Conservation (phyloP, 2,888 invertebrate genomes). For the Spisula subtruncata region DNA sequence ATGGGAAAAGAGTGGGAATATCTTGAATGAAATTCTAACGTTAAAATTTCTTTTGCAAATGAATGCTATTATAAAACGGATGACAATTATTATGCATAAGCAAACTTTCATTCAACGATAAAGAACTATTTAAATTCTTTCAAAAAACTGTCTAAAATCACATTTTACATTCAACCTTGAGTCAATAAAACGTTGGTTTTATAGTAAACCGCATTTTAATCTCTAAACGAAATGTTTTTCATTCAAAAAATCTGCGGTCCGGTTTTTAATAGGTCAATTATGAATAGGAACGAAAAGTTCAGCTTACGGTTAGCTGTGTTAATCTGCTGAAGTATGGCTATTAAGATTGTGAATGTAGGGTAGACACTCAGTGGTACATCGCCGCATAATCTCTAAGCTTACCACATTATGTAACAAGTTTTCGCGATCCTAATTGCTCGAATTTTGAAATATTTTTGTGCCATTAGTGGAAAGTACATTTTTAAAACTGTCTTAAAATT, state of each 20-base stretch:
- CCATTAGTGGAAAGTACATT: too few relatives aligned
- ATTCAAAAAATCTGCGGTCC: constrained; percentile 44
- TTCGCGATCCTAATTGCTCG: background rate
- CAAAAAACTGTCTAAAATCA: constrained; percentile 5
- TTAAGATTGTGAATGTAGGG: background rate
- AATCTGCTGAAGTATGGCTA: background rate
- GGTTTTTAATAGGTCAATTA: constrained; percentile 26
- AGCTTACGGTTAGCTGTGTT: background rate
- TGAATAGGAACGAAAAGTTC: constrained; percentile 26
- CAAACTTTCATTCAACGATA: background rate
- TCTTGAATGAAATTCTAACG: background rate
- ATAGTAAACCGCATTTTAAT: constrained; percentile 36
- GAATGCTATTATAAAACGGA: background rate
- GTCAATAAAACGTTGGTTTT: constrained; percentile 31
- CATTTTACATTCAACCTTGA: constrained; percentile 14
- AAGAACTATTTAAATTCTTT: background rate
- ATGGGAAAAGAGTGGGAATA: background rate
- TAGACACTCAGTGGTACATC: background rate
- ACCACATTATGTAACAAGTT: background rate
- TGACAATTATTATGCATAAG: constrained; percentile 4
- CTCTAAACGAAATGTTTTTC: constrained; percentile 28
- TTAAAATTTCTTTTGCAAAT: background rate
- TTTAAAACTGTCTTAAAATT: too few relatives aligned
- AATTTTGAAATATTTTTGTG: too few relatives aligned
- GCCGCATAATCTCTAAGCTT: background rate